Base-by-base conservation (phyloP, 2,888 invertebrate species). In the Clanis bilineata region DNA sequence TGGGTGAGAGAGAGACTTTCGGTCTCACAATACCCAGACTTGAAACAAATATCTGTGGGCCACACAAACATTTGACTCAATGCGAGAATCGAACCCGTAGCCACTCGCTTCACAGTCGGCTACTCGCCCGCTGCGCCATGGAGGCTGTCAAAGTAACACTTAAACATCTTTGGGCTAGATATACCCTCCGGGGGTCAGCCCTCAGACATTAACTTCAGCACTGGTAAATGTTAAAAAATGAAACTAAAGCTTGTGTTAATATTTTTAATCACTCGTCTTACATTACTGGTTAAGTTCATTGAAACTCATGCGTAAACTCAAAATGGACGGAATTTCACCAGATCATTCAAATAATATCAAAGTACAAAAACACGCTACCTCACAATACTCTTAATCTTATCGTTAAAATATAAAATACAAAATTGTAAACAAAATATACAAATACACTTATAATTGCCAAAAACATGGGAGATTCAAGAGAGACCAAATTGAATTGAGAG, bases 321-420 rank as follows among this genome's bases (percentile, higher is more conserved):
- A 72, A 71, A 72, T 83, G 85, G 85, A 86, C 85, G 86, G 85
- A 82, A 51, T 51, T 32, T 15, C 39, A 21, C 64, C 59, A 56
- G 56, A 39, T 56, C 36, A 55, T 58, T 58, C 55, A 21, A 51
- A 51, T 45, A 45, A 51, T 51, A 28, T 32, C 18, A 51, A 47
- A 45, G 25, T 45, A 28, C 1, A 32, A 28, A 32, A 51, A 51
- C 32, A 51, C 45, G n/a, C 1, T 9, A 47, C 25, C 15, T 28
- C 28, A 47, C 9, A 28, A n/a, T 25, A 45, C n/a, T 47, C 47
- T 51, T 32, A 28, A 51, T 28, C 28, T 28, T 47, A 47, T 15
- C 15, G 47, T 18, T 51, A 51, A 28, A 23, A n/a, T 7, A n/a
- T 18, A 10, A 18, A 28, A 15, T 51, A 18, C 15, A 28, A 28